These are phyloP conservation scores for Acrossocheilus wenchowensis DNA, from an alignment of 2,797 vertebrate species.

Conservation along the genomic window DNA sequence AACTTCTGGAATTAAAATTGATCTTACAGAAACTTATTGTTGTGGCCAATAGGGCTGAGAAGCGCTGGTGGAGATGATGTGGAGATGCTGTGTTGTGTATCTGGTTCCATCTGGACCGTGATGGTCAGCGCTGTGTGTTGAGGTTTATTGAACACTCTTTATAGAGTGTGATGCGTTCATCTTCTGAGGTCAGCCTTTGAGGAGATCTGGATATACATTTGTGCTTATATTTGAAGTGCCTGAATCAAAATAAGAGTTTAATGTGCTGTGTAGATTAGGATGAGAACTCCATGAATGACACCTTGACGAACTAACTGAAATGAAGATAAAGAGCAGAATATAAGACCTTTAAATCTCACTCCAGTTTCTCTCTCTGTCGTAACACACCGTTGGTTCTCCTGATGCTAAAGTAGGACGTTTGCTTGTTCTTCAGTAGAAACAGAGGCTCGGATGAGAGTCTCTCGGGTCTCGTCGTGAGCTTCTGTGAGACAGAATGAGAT, in stretches of 20 bases:
- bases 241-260: neutral
- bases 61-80: too few species aligned
- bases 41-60: neutral
- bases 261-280: neutral
- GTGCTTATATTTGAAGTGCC: neutral
- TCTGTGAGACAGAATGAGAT: conserved; percentile 19
- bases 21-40: neutral
- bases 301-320: neutral
- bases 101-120: neutral
- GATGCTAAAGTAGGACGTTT: conserved; percentile 26
- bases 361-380: neutral
- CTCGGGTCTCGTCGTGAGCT: neutral
- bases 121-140: neutral
- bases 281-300: neutral
- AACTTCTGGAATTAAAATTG: neutral
- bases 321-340: neutral
- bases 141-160: neutral
- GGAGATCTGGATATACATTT: neutral
- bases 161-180: neutral
- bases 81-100: neutral
- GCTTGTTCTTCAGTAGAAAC: neutral
- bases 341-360: neutral
- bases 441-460: conserved; percentile 1
- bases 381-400: neutral
- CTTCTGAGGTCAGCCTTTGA: neutral